Conservation (phyloP, 2,888 invertebrate genomes). For the Geophilus truncorum region DNA sequence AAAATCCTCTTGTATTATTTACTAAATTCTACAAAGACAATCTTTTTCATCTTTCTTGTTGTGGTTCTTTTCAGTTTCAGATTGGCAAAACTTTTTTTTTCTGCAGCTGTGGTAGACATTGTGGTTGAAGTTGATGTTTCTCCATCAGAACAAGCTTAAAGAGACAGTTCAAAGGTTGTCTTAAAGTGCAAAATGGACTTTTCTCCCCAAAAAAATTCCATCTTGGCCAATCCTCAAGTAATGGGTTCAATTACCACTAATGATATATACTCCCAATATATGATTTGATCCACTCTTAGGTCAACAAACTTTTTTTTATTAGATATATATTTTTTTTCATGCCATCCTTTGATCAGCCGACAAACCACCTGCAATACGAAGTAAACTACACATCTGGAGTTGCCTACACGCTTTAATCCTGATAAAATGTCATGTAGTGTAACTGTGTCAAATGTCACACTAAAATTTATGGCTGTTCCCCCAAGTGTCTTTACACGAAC, state of each 20-base stretch:
- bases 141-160: background rate
- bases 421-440: background rate
- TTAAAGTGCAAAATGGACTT: background rate
- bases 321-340: too few species aligned
- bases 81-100: background rate
- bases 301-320: too few species aligned
- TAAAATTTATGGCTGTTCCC: background rate
- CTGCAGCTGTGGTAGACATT: background rate
- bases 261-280: too few species aligned
- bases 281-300: too few species aligned
- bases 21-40: background rate
- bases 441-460: background rate
- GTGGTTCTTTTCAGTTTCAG: background rate
- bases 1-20: too few species aligned
- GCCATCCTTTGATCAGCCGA: too few species aligned
- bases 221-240: too few species aligned
- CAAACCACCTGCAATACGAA: too few species aligned
- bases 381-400: background rate
- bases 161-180: background rate
- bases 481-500: background rate
- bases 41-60: background rate
- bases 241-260: too few species aligned
- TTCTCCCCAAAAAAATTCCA: too few species aligned
- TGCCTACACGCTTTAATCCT: background rate
- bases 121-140: background rate